A percentile compares a stretch with the other conserved stretches of the same genome.
phyloP scores from a whole-genome alignment of 2,888 invertebrate species.

The Rhodophaea formosa region DNA sequence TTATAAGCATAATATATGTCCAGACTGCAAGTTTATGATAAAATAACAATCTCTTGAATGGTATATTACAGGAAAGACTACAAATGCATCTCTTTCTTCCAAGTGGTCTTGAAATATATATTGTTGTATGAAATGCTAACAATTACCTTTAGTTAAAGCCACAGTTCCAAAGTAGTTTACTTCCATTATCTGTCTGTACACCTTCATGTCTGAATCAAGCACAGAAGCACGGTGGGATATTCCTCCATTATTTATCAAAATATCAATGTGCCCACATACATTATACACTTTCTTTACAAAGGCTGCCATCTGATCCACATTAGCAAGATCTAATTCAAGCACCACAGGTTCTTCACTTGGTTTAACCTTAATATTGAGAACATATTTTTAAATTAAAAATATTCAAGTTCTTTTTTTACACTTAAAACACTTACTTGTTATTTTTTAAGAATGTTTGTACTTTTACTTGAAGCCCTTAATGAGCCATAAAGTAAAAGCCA shows the following conservation, averaged over 20 bases:
- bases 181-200: slow-evolving; percentile 93
- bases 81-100: too few relatives aligned
- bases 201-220: slow-evolving; percentile 87
- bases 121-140: not conserved
- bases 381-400: too few relatives aligned
- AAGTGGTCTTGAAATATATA: too few relatives aligned
- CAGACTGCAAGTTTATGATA: too few relatives aligned
- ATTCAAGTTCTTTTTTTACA: too few relatives aligned
- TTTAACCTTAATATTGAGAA: slow-evolving; percentile 43
- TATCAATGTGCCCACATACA: slow-evolving; percentile 89
- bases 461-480: too few relatives aligned
- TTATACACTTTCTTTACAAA: slow-evolving; percentile 85
- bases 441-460: too few relatives aligned
- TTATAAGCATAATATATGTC: too few relatives aligned
- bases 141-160: slow-evolving; percentile 92
- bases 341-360: slow-evolving; percentile 87
- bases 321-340: slow-evolving; percentile 87
- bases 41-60: too few relatives aligned
- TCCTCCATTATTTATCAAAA: slow-evolving; percentile 96
- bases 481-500: slow-evolving; percentile 1
- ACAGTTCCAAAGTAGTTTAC: slow-evolving; percentile 97
- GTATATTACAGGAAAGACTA: too few relatives aligned
- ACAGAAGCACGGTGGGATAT: slow-evolving; percentile 90
- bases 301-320: slow-evolving; percentile 83
- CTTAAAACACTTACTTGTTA: too few relatives aligned